A percentile compares a stretch with the other conserved stretches of the same genome.
phyloP scores from a whole-genome alignment of 2,797 vertebrate species.

The Notamacropus eugenii region DNA sequence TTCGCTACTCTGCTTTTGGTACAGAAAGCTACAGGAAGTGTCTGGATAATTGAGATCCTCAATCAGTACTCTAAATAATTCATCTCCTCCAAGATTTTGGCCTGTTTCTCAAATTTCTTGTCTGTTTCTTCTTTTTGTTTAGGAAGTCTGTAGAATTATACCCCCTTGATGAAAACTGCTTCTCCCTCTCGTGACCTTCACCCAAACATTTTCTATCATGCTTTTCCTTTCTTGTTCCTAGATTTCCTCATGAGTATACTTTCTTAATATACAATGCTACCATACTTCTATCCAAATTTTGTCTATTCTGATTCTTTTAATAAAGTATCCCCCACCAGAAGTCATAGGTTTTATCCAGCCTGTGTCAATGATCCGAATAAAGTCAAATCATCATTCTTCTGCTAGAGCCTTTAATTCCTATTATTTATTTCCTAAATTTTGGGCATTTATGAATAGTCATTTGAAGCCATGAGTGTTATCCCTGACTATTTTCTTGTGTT shows the following conservation, averaged over 20 bases:
- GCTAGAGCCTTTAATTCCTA: not conserved
- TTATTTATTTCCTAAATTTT: not conserved
- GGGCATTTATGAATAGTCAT: not conserved
- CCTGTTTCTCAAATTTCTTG: not conserved
- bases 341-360: not conserved
- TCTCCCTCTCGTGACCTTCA: not conserved
- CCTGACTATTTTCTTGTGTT: not conserved
- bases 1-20: not conserved
- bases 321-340: not conserved
- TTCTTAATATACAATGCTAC: not conserved
- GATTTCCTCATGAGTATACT: not conserved
- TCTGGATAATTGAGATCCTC: not conserved
- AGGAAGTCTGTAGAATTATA: not conserved
- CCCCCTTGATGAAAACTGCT: not conserved
- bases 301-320: not conserved
- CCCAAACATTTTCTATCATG: not conserved
- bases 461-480: not conserved
- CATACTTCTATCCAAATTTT: not conserved
- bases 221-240: not conserved
- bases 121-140: not conserved
- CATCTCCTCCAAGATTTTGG: not conserved
- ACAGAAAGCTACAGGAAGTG: not conserved
- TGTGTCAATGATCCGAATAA: not conserved
- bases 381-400: not conserved
- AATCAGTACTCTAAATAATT: not conserved